These are phyloP conservation scores for Rhorus exstirpatorius DNA, from an alignment of 2,888 invertebrate species.

Conservation along the genomic window DNA sequence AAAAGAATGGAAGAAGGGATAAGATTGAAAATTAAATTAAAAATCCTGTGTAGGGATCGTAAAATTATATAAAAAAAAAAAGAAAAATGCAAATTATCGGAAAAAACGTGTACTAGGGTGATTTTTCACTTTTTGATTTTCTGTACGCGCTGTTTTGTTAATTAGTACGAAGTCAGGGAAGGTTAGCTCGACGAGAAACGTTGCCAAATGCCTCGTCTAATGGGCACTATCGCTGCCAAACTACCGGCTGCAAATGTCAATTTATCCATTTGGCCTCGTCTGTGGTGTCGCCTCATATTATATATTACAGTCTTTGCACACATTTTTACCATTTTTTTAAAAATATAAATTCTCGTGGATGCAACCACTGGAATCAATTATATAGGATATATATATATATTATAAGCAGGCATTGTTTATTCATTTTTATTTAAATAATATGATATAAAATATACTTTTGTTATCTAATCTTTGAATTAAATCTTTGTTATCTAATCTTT, in stretches of 20 bases:
- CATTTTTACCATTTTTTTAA: not conserved
- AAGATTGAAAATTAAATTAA: too few relatives aligned
- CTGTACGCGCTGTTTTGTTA: constrained; percentile 74
- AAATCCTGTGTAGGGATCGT: too few relatives aligned
- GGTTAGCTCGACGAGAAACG: constrained; percentile 64
- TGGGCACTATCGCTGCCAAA: constrained; percentile 79
- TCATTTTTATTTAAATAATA: too few relatives aligned
- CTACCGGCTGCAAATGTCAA: constrained; percentile 81
- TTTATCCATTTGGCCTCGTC: constrained; percentile 78
- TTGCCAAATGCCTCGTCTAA: constrained; percentile 81
- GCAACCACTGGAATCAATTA: too few relatives aligned
- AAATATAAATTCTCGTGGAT: too few relatives aligned
- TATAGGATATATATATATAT: too few relatives aligned
- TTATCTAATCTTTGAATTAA: too few relatives aligned
- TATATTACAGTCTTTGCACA: constrained; percentile 22
- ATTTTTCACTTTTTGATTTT: not conserved
- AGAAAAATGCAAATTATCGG: not conserved
- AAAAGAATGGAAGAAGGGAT: too few relatives aligned
- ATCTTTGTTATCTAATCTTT: too few relatives aligned
- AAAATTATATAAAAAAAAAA: not conserved
- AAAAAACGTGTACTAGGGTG: not conserved
- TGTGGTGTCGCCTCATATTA: constrained; percentile 41
- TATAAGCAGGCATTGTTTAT: too few relatives aligned
- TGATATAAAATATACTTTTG: too few relatives aligned
- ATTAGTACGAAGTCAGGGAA: constrained; percentile 78